Evolutionary conservation across 1,140 invertebrate species (phyloP), one percentile per base, ranked within the genome.

Genomic region (Heliconius hermathena): DNA sequence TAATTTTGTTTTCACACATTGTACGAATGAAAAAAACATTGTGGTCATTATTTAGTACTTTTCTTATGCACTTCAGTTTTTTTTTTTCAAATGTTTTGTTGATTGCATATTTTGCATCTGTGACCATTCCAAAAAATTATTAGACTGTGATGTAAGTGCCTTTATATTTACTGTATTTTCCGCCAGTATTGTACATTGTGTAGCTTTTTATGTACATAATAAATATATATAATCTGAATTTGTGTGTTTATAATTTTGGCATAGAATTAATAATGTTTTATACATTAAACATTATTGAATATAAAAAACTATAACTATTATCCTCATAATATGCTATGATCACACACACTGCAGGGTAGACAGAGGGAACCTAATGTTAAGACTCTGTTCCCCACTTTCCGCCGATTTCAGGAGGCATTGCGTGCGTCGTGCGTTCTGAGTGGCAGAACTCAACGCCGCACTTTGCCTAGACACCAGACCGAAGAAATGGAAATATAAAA

Each of bases 81-180:
- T 36, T 26, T 70, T 70, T 71, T 26, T 49, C 52, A 52, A 60
- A 52, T 76, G 22, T 76, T 76, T 66, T 70, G 8, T 36, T 46
- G 18, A 26, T 26, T 16, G 41, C 41, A 46, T 46, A 20, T 41
- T 74, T 66, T 36, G 75, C 73, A 71, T 76, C 75, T 80, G 60
- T 60, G 26, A 66, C 60, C 60, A 81, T 81, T 81, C 80, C 80
- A 81, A 81, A 81, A 66, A 75, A 70, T 5, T 74, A 71, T 76
- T 57, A 73, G 46, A 85, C 85, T 89, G 85, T 87, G 85, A 90
- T 88, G 80, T 85, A 90, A 84, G 85, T 90, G 89, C 87, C 89
- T 89, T 86, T 87, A 78, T 88, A 81, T 79, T 85, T 81, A 60
- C 77, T 83, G 73, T 79, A 77, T 86, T 77, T 83, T 85, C 81